Conservation (phyloP, 2,113 vertebrate species). For the Herpailurus yagouaroundi region DNA sequence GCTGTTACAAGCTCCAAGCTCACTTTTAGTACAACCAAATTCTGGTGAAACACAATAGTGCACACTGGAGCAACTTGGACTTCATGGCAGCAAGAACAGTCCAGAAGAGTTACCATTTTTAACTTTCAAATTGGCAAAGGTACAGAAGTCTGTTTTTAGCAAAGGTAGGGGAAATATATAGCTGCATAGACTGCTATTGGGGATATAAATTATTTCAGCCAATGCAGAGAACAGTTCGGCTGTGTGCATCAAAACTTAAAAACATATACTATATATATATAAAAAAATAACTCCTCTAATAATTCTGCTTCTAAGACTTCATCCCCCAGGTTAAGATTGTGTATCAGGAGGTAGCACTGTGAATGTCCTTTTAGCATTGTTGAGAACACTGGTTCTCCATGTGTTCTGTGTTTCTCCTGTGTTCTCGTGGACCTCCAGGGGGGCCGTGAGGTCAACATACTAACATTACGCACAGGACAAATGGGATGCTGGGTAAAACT, state of each 20-base stretch:
- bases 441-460: background rate
- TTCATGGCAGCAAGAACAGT: background rate
- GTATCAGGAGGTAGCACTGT: background rate
- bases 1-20: background rate
- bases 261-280: background rate
- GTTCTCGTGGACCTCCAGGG: background rate
- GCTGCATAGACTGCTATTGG: background rate
- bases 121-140: background rate
- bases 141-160: background rate
- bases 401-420: background rate
- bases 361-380: background rate
- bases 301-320: constrained; percentile 43
- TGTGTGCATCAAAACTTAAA: constrained; percentile 11
- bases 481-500: background rate
- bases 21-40: background rate
- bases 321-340: background rate
- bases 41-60: background rate
- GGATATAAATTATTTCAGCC: background rate
- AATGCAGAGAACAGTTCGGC: background rate
- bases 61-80: background rate
- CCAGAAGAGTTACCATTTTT: constrained; percentile 33
- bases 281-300: background rate
- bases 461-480: background rate
- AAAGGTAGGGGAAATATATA: background rate
- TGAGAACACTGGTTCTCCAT: background rate